Base-by-base conservation (phyloP, 2,888 invertebrate genomes). In the Nymphalis urticae region DNA sequence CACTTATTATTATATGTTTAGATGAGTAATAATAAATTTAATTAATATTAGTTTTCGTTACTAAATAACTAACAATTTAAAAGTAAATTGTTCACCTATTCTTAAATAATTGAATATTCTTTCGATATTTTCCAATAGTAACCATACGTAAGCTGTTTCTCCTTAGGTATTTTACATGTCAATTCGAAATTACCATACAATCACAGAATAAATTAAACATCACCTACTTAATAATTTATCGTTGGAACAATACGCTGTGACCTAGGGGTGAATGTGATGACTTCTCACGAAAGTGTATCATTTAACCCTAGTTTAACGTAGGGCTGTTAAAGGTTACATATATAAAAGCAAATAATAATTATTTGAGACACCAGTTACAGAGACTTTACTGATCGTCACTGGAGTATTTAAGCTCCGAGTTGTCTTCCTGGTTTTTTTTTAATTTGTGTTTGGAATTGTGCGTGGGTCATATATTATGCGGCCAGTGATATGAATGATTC, bases 251-350 rank as follows among this genome's bases (percentile, higher is more conserved):
- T 85, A 83, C 85, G 71, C 80, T 81, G 73, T 83, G 88, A 87
- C 89, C 88, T 80, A 79, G 79, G 82, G 84, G 84, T 82, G 82
- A 82, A 71, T 70, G 72, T 66, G 77, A 67, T 79, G 85, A 86
- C 85, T 85, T 81, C 82, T 80, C 79, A 77, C 77, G 75, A 80
- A 84, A 88, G 90, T 88, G 91, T 92, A 91, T 91, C 92, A 66
- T 84, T 79, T 89, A 90, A 90, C 90, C 90, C 86, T 88, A 85
- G 82, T 83, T 81, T 80, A 67, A 75, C 80, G 82, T 88, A 90
- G 91, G 91, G 89, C 91, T 84, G 86, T 73, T 72, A 77, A 79
- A 85, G 86, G 86, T 85, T 85, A 85, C 71, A 79, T 82, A 85
- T 88, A 91, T 92, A 91, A 88, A 86, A 87, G 86, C 85, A 80